Conservation (phyloP, 2,888 invertebrate genomes). For the Drosophila buzzatii region DNA sequence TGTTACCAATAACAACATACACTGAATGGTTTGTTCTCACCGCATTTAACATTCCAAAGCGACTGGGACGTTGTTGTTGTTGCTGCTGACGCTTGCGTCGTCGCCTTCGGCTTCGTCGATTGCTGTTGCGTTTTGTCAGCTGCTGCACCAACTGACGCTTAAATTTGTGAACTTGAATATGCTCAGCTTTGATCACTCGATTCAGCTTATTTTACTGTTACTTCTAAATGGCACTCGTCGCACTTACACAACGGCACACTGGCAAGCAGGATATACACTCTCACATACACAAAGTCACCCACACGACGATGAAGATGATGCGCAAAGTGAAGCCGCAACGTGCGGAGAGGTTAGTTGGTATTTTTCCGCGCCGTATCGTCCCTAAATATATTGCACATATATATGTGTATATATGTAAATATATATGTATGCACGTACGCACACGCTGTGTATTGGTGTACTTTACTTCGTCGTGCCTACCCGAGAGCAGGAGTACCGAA, state of each 20-base stretch:
- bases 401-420: constrained; percentile 34
- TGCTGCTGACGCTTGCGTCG: constrained; percentile 23
- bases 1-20: constrained; percentile 82
- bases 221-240: constrained; percentile 48
- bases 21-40: constrained; percentile 83
- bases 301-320: constrained; percentile 46
- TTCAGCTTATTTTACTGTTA: constrained; percentile 40
- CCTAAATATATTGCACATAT: constrained; percentile 65
- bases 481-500: constrained; percentile 69
- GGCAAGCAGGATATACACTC: constrained; percentile 46
- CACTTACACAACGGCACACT: constrained; percentile 19
- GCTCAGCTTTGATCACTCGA: constrained; percentile 28
- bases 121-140: constrained; percentile 36
- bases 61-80: constrained; percentile 64
- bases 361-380: constrained; percentile 74
- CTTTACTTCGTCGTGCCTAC: constrained; percentile 57
- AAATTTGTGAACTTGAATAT: constrained; percentile 27
- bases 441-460: constrained; percentile 55
- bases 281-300: constrained; percentile 27
- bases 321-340: constrained; percentile 54
- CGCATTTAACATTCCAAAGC: constrained; percentile 85
- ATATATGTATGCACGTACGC: constrained; percentile 48
- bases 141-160: constrained; percentile 34
- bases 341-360: constrained; percentile 70
- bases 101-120: constrained; percentile 41